Percentiles rank a stretch among this genome's conserved stretches.
phyloP scores from a whole-genome alignment of 2,797 vertebrate species.

The Melanotaenia parkinsoni region DNA sequence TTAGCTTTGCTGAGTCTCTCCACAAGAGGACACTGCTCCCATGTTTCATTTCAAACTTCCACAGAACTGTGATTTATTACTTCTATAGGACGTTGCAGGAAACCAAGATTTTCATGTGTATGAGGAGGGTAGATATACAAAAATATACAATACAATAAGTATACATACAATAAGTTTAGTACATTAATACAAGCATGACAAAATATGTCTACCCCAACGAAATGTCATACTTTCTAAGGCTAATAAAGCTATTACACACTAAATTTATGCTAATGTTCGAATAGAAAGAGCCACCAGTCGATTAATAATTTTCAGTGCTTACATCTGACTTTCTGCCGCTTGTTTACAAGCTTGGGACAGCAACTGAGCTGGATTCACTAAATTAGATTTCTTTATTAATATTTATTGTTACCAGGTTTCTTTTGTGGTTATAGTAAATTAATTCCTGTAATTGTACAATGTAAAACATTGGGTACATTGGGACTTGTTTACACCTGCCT shows the following conservation, averaged over 20 bases:
- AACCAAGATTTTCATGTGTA: background rate
- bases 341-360: background rate
- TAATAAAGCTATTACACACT: too few species aligned
- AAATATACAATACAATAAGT: too few species aligned
- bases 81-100: background rate
- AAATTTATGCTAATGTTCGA: background rate
- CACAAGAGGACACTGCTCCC: constrained; percentile 78
- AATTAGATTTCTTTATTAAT: too few species aligned
- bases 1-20: constrained; percentile 48
- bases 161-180: background rate
- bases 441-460: too few species aligned
- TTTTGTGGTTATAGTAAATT: background rate
- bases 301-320: background rate
- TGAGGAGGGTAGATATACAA: background rate
- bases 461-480: too few species aligned
- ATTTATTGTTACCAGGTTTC: background rate
- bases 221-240: background rate
- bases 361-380: background rate
- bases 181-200: background rate
- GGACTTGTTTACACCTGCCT: background rate
- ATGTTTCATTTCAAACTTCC: background rate
- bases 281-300: background rate
- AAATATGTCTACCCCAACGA: background rate
- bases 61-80: too few species aligned
- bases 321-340: background rate